Base-by-base conservation (phyloP, 1,140 invertebrate genomes). In the Aphelenchoides avenae region DNA sequence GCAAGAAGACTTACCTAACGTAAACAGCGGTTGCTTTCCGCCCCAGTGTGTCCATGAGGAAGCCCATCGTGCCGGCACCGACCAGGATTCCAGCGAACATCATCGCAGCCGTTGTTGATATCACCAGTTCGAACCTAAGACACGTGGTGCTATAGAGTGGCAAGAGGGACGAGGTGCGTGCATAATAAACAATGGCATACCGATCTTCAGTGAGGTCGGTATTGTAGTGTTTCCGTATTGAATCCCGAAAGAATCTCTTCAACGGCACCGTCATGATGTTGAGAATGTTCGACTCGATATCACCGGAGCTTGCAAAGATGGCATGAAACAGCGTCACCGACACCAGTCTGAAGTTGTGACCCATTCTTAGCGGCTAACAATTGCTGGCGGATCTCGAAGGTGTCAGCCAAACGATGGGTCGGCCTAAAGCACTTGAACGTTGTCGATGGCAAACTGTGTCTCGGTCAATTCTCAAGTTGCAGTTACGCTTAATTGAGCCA, bases 71-170 rank as follows among this genome's bases (percentile, higher is more conserved):
- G 5, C 50, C 26, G 39, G 47, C 71, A 22, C 53, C 71, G 9
- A 72, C 27, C 4, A 74, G 33, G 5, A 70, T 39, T 9, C 66
- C 66, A 13, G 67, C 26, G 29, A 66, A 66, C 44, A 59, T 61
- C 5, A 48, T 36, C 9, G 59, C 51, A 5, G 66, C 70, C 5
- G 43, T 46, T 22, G 36, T 26, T 1, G 66, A 71, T 44, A 56
- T 71, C 15, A 68, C 29, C 34, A 68, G 47, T n/a, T 72, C 55
- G 43, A 68, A 68, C 26, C 65, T 68, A 40, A 70, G 13, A 27
- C 15, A 61, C 6, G 5, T 9, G 37, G 27, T 20, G 30, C 26
- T 13, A 57, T 9, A 7, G 33, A 6, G 24, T n/a, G 43, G 37
- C 5, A n/a, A 53, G 6, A 52, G 22, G 5, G 37, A 20, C 7